These are phyloP conservation scores for Propithecus deckenii DNA, from an alignment of 2,797 vertebrate species.

Conservation along the genomic window DNA sequence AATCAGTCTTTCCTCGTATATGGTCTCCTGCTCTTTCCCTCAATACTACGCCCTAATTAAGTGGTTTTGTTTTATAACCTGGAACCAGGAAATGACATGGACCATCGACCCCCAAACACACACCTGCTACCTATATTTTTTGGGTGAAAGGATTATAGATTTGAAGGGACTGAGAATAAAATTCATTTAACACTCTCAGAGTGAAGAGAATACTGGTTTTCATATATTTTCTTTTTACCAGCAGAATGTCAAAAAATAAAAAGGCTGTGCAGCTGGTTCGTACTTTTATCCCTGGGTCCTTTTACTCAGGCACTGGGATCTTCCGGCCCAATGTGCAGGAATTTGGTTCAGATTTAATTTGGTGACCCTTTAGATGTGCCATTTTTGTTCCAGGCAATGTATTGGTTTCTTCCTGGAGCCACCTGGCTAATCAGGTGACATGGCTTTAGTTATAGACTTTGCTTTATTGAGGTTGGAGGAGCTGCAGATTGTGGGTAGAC, in stretches of 20 bases:
- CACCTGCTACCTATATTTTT: constrained; percentile 70
- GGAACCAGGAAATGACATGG: background rate
- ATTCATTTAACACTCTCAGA: constrained; percentile 48
- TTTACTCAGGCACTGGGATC: background rate
- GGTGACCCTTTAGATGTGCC: background rate
- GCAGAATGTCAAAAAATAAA: background rate
- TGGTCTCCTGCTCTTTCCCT: background rate
- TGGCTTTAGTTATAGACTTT: background rate
- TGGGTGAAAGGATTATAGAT: background rate
- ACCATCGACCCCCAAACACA: constrained; percentile 46
- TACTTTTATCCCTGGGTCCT: background rate
- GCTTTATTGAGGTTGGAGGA: background rate
- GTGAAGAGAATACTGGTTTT: constrained; percentile 58
- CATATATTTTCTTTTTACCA: constrained; percentile 57
- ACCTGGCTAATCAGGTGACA: background rate
- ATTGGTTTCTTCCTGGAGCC: background rate
- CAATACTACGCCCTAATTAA: background rate
- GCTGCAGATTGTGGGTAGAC: background rate
- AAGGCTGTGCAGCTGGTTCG: background rate
- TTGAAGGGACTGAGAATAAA: constrained; percentile 48
- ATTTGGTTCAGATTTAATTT: constrained; percentile 38
- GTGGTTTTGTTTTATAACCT: constrained; percentile 10
- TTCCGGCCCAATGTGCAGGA: background rate
- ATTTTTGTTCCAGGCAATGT: background rate
- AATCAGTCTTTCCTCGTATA: background rate